Evolutionary conservation across 1,140 invertebrate genomes (phyloP), one percentile per base, ranked within the genome.

Genomic region (Heliconius hewitsoni): DNA sequence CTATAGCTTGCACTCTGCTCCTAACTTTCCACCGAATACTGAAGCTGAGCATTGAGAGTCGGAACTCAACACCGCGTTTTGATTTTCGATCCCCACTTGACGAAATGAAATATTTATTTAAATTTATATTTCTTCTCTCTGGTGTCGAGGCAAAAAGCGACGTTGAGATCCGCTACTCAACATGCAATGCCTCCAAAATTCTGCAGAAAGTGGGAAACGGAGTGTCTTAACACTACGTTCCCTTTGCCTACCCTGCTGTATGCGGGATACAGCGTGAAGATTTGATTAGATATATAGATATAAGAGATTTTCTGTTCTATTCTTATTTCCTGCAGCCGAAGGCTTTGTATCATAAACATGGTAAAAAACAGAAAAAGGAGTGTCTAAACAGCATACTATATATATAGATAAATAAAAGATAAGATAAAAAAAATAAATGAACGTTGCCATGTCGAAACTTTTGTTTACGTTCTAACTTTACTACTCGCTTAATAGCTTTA

Each of bases 401-500:
- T 46, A 46, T 46, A 0, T 3, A 46, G 42, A 0, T 3, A 46
- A 11, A 13, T 46, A 46, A 46, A 46, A 13, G 42, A 46, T 46
- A 4, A 46, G 0, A 46, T 16, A 46, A 13, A 46, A 16, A 46
- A 46, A 13, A 13, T 4, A 57, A 57, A 23, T n/a, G n/a, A 30
- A 27, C 23, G 11, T 27, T 3, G 23, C 60, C 11, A 27, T 66
- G 60, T 66, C 13, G 60, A 66, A 66, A 66, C 60, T 66, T 66
- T 66, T 66, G 60, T 66, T 66, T 66, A 66, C 27, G 8, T 66
- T 66, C 19, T 9, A 66, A 66, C 23, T 66, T 66, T 66, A 66
- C 60, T 66, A 66, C 60, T 5, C 9, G 60, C 60, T 66, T 66
- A 66, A 66, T 66, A 30, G 23, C 11, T 30, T 66, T 66, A 30